Percentiles rank a stretch among this genome's conserved stretches.
phyloP scores from a whole-genome alignment of 2,797 vertebrate genomes.

The Setipinna tenuifilis region DNA sequence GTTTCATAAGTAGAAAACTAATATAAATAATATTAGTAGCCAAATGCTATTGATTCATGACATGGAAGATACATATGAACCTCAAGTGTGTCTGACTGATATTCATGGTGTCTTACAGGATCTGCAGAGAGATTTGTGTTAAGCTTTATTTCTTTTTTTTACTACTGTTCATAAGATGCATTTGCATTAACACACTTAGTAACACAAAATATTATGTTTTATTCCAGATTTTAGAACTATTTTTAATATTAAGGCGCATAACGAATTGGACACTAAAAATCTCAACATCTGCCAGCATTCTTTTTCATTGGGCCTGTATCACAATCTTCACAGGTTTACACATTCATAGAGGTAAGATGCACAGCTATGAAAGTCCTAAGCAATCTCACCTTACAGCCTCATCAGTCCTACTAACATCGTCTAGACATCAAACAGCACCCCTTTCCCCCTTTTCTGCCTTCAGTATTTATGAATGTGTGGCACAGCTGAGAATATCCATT shows the following conservation, averaged over 20 bases:
- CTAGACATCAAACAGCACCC: not conserved
- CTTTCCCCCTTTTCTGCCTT: not conserved
- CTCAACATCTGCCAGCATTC: not conserved
- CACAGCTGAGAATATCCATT: slow-evolving; percentile 54
- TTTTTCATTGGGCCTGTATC: not conserved
- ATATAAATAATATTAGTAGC: too few relatives aligned
- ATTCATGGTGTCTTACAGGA: not conserved
- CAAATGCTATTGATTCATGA: too few relatives aligned
- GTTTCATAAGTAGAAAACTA: too few relatives aligned
- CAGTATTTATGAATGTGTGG: slow-evolving; percentile 27
- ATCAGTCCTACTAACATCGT: not conserved
- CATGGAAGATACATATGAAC: too few relatives aligned
- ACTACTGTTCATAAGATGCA: not conserved
- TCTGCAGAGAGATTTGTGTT: not conserved
- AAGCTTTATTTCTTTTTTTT: not conserved
- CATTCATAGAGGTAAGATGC: not conserved
- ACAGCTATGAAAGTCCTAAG: not conserved
- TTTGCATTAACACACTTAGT: not conserved
- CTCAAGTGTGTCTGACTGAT: not conserved
- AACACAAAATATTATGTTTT: not conserved
- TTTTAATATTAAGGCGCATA: not conserved
- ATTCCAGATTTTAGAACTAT: not conserved
- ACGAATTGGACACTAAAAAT: too few relatives aligned
- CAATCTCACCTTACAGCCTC: not conserved
- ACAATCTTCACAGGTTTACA: not conserved